These are phyloP conservation scores for Etia nguti DNA, from an alignment of 2,113 vertebrate genomes.

Conservation along the genomic window DNA sequence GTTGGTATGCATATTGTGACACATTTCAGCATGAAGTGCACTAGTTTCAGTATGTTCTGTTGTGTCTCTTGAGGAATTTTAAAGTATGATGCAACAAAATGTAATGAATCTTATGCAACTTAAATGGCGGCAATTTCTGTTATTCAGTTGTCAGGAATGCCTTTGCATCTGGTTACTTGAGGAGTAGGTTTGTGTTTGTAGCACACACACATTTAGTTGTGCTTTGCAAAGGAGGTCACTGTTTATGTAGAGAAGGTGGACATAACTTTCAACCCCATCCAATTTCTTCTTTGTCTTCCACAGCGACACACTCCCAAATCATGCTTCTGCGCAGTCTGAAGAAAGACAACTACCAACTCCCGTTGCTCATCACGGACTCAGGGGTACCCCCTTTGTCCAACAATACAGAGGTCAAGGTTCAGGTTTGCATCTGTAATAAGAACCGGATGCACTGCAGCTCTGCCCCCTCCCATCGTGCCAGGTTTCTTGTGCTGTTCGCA, in stretches of 20 bases:
- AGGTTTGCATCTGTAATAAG: slow-evolving; percentile 97
- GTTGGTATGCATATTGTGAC: slow-evolving; percentile 1
- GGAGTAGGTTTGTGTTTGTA: neutral
- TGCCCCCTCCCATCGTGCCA: slow-evolving; percentile 67
- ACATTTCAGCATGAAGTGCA: slow-evolving; percentile 3
- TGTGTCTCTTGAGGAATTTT: neutral
- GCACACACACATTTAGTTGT: neutral
- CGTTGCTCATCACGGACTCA: slow-evolving; percentile 92
- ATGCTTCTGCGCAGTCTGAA: slow-evolving; percentile 91
- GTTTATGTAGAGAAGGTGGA: neutral
- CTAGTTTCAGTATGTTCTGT: neutral
- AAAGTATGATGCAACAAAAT: slow-evolving; percentile 49
- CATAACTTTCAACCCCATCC: neutral
- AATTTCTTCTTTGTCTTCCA: neutral
- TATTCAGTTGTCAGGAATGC: neutral
- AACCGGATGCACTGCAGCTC: slow-evolving; percentile 93
- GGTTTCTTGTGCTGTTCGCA: slow-evolving; percentile 70
- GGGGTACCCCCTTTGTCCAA: slow-evolving; percentile 89
- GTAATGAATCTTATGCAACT: slow-evolving; percentile 35
- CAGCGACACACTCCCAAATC: slow-evolving; percentile 89
- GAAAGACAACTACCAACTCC: slow-evolving; percentile 94
- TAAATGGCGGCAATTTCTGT: slow-evolving; percentile 4
- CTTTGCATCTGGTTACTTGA: neutral
- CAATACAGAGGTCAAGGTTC: slow-evolving; percentile 90
- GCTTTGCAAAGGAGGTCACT: neutral